Conservation (phyloP, 2,113 vertebrate species). For the Anguilla rostrata region DNA sequence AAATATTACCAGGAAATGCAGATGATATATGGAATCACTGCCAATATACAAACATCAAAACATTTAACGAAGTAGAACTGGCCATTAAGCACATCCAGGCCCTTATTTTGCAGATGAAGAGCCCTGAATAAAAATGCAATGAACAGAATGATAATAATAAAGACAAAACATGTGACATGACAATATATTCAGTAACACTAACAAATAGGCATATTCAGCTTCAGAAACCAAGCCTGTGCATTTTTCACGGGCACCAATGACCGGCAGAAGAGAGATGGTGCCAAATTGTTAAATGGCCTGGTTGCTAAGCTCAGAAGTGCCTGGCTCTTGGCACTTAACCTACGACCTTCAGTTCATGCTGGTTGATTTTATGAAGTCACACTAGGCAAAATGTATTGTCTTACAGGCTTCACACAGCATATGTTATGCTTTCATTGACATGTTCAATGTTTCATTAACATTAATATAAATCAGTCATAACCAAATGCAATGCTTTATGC, state of each 20-base stretch:
- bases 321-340: no score
- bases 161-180: not conserved
- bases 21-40: not conserved
- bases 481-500: not conserved
- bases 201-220: not conserved
- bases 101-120: not conserved
- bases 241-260: not conserved
- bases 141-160: not conserved
- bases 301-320: no score
- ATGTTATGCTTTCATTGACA: not conserved
- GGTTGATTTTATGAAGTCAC: not conserved
- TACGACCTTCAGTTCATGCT: not conserved
- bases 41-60: not conserved
- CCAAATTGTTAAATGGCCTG: not conserved
- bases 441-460: not conserved
- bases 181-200: not conserved
- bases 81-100: not conserved
- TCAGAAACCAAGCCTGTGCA: not conserved
- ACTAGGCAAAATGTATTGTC: not conserved
- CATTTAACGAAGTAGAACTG: not conserved
- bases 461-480: not conserved
- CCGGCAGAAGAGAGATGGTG: not conserved
- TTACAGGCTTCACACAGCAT: not conserved
- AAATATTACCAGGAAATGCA: no score
- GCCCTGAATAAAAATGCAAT: not conserved